Percentiles rank a stretch among this genome's conserved stretches.
Conservation (phyloP, 2,888 invertebrate genomes). For the Diogma glabrata region DNA sequence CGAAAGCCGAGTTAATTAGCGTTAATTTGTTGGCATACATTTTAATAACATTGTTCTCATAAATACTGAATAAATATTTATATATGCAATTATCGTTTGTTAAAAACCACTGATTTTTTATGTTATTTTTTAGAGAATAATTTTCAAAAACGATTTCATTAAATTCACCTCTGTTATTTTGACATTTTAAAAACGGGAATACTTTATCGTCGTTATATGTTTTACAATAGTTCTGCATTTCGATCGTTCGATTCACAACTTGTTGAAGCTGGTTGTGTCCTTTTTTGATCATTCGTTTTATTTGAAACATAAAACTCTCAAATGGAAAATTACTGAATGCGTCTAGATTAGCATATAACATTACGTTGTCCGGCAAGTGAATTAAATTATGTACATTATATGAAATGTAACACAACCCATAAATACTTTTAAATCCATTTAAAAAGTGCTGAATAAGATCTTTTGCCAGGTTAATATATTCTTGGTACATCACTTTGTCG, state of each 20-base stretch:
- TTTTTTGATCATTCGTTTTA: not conserved
- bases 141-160: not conserved
- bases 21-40: not conserved
- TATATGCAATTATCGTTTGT: not conserved
- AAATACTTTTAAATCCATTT: not conserved
- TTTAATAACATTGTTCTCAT: not conserved
- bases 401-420: not conserved
- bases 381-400: constrained; percentile 7
- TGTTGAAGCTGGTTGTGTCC: not conserved
- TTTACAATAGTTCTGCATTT: too few species aligned
- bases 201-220: too few species aligned
- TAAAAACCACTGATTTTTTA: not conserved
- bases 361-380: not conserved
- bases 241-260: not conserved
- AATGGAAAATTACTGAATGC: not conserved
- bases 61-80: too few species aligned
- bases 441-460: not conserved
- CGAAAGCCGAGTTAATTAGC: not conserved
- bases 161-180: constrained; percentile 1
- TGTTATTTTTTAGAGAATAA: too few species aligned
- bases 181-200: not conserved
- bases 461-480: not conserved
- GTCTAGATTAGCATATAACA: not conserved
- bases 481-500: too few species aligned
- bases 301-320: not conserved